These are phyloP conservation scores for Cathartes aura DNA, from an alignment of 2,113 vertebrate genomes.

Conservation along the genomic window DNA sequence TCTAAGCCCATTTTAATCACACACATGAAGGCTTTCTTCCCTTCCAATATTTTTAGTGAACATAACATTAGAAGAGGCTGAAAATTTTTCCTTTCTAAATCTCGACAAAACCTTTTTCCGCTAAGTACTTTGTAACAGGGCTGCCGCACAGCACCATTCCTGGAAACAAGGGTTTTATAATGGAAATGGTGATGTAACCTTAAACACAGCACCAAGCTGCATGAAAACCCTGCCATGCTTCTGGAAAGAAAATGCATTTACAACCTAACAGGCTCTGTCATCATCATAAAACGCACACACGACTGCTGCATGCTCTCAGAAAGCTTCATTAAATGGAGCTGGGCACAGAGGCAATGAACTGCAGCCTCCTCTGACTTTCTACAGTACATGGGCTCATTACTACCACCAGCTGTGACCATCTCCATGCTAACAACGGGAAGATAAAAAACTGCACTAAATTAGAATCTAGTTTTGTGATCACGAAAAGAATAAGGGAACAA, in stretches of 20 bases:
- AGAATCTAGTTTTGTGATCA: background rate
- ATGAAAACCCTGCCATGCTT: background rate
- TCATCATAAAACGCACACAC: background rate
- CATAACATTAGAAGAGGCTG: background rate
- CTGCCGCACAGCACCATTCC: background rate
- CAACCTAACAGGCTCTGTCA: background rate
- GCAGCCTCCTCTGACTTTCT: background rate
- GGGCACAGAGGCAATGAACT: background rate
- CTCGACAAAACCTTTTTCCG: background rate
- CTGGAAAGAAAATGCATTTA: background rate
- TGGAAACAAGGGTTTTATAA: background rate
- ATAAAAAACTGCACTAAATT: background rate
- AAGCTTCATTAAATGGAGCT: background rate
- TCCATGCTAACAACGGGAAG: background rate
- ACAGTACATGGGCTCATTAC: rapidly evolving
- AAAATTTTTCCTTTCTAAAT: background rate
- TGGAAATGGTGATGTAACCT: background rate
- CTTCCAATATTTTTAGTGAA: background rate
- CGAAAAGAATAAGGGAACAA: background rate
- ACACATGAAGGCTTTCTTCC: background rate
- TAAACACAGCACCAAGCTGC: background rate
- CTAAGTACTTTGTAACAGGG: background rate
- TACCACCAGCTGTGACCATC: background rate
- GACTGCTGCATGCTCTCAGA: background rate
- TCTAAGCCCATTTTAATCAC: background rate